Evolutionary conservation across 2,797 vertebrate species (phyloP).

Genomic region (Thalassophryne amazonica): DNA sequence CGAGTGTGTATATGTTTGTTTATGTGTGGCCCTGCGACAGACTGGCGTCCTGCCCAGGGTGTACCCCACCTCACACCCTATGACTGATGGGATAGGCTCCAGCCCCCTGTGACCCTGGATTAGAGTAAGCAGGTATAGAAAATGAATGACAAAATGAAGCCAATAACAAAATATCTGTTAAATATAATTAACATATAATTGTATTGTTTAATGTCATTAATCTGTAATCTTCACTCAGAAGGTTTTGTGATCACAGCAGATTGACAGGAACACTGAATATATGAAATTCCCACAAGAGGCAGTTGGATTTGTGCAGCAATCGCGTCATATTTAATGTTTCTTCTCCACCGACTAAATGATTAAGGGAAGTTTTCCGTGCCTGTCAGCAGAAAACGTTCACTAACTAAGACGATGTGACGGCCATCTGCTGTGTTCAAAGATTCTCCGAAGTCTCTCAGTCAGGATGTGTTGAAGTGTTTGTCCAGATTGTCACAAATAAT

Average conservation of each 20-base stretch:
- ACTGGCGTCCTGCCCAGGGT: no score
- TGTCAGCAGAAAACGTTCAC: slow-evolving; percentile 11
- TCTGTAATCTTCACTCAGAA: no score
- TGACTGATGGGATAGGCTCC: no score
- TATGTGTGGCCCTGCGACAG: no score
- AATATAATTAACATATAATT: no score
- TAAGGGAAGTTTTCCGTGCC: slow-evolving; percentile 13
- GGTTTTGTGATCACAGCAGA: slow-evolving; percentile 1
- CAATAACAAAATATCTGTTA: no score
- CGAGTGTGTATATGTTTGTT: no score
- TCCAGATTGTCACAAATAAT: slow-evolving; percentile 1
- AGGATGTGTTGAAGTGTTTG: background rate
- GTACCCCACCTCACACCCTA: no score
- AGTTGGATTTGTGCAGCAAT: background rate
- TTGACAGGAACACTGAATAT: slow-evolving; percentile 10
- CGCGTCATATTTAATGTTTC: slow-evolving; percentile 33
- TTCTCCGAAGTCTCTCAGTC: background rate
- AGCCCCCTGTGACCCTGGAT: no score
- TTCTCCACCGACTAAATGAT: slow-evolving; percentile 35
- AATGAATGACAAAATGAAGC: no score
- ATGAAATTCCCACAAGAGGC: slow-evolving; percentile 1
- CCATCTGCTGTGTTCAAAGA: slow-evolving; percentile 9
- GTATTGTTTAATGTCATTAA: no score
- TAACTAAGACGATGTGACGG: slow-evolving; percentile 16
- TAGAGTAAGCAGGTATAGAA: no score